These are phyloP conservation scores for Chelonoidis abingdonii DNA, from an alignment of 2,113 vertebrate species.

Conservation along the genomic window DNA sequence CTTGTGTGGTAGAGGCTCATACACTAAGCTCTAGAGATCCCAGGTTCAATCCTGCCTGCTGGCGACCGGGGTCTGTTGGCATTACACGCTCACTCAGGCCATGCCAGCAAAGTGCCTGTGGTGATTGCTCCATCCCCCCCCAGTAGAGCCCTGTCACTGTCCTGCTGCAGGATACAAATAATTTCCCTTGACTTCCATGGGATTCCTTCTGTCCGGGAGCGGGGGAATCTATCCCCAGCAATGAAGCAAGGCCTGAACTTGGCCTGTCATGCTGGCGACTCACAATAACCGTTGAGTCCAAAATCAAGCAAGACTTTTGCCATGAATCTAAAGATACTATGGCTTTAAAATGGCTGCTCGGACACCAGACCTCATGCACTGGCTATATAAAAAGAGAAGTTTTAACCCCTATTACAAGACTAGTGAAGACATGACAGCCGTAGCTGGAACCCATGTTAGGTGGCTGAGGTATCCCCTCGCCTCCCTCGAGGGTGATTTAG, in stretches of 20 bases:
- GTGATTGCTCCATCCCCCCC: neutral
- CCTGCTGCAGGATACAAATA: neutral
- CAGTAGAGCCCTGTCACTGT: neutral
- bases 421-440: neutral
- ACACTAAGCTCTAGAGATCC: no score
- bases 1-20: no score
- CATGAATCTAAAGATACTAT: fast-evolving
- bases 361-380: neutral
- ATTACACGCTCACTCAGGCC: neutral
- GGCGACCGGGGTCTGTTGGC: no score
- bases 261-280: neutral
- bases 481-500: neutral
- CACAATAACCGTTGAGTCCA: fast-evolving
- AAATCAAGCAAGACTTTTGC: neutral
- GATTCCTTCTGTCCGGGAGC: neutral
- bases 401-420: neutral
- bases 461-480: neutral
- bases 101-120: neutral
- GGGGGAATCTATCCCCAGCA: neutral
- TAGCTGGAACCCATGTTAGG: neutral
- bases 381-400: neutral
- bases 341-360: neutral
- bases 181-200: neutral
- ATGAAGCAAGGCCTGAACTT: fast-evolving
- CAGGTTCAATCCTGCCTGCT: no score